Percentiles rank a stretch among this genome's conserved stretches.
phyloP scores from a whole-genome alignment of 2,113 vertebrate genomes.

The Turdus rufiventris region DNA sequence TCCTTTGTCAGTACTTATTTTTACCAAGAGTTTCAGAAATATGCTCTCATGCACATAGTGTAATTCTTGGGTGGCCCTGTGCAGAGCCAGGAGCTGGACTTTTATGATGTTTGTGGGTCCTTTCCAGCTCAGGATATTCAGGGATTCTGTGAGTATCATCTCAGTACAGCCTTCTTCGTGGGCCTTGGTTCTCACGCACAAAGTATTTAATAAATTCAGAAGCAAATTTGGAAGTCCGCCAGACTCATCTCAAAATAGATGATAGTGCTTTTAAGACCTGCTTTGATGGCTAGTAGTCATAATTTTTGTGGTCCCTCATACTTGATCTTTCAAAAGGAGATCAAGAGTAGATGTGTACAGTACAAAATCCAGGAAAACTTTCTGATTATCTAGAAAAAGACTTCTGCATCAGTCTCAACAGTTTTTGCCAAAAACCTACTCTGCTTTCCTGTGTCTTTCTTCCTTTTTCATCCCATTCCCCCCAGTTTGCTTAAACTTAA shows the following conservation, averaged over 20 bases:
- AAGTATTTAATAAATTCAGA: not conserved
- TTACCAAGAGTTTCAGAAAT: not conserved
- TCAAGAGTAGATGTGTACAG: not conserved
- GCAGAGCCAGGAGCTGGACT: not conserved
- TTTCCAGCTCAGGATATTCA: not conserved
- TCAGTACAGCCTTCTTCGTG: not conserved
- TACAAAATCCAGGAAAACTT: not conserved
- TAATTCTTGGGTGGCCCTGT: not conserved
- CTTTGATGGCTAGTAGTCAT: not conserved
- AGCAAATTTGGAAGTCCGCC: not conserved
- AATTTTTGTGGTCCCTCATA: not conserved
- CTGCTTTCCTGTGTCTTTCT: not conserved
- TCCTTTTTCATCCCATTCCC: accelerated
- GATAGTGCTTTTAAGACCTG: not conserved
- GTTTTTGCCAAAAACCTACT: not conserved
- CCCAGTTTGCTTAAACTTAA: not conserved
- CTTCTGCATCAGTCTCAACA: not conserved
- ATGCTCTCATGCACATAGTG: not conserved
- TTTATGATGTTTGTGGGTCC: not conserved
- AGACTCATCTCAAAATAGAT: not conserved
- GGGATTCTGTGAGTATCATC: not conserved
- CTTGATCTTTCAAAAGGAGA: not conserved
- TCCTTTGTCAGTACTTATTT: not conserved
- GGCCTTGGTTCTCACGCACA: not conserved
- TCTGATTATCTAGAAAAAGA: not conserved